Conservation (phyloP, 2,113 vertebrate species). For the Bos javanicus region DNA sequence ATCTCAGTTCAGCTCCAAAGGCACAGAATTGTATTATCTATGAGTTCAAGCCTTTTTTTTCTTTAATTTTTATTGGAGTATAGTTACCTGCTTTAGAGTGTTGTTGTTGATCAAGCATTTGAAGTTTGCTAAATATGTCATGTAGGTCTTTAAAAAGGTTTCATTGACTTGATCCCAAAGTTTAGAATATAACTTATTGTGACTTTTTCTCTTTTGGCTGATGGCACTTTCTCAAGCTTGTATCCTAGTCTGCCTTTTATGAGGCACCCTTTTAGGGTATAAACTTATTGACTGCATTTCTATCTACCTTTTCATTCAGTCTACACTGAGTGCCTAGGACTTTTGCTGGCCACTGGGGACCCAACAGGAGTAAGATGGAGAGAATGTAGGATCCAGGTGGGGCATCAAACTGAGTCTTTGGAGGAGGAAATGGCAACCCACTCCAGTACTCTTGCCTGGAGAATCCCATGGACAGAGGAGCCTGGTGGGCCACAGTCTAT, state of each 20-base stretch:
- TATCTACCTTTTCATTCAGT: not conserved
- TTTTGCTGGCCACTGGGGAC: too few relatives aligned
- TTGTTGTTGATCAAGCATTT: not conserved
- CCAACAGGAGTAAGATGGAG: not conserved
- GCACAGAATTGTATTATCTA: fast-evolving
- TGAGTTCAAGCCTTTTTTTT: not conserved
- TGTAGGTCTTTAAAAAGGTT: not conserved
- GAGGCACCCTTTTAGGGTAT: not conserved
- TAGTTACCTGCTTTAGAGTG: not conserved
- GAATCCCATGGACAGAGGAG: not conserved
- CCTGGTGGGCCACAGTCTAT: not conserved
- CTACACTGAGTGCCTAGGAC: not conserved
- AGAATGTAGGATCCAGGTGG: not conserved
- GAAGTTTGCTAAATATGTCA: not conserved
- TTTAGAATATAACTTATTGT: not conserved
- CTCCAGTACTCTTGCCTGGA: not conserved
- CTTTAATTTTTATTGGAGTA: not conserved
- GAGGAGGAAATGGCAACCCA: not conserved
- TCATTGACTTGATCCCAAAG: not conserved
- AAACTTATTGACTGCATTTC: not conserved
- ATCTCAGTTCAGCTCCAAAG: not conserved
- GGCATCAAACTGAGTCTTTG: not conserved
- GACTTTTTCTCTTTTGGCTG: not conserved
- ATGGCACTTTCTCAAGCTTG: not conserved
- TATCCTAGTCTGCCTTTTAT: not conserved